These are phyloP conservation scores for Naso thynnoides DNA, from an alignment of 2,797 vertebrate species.

Conservation along the genomic window DNA sequence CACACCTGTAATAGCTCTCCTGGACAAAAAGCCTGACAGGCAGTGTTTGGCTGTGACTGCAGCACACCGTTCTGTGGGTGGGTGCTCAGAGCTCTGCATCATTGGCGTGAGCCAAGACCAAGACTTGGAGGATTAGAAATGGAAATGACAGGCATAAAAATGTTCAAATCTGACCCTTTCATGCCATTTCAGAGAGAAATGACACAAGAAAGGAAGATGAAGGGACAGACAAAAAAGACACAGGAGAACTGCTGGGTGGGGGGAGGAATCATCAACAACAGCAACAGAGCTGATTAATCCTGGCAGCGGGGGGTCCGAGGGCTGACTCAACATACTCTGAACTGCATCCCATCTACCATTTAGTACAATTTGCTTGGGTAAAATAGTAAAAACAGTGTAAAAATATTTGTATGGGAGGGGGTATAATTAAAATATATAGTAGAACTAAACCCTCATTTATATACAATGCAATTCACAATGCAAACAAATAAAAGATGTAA, in stretches of 20 bases:
- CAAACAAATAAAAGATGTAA: neutral
- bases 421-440: constrained; percentile 23
- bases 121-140: constrained; percentile 68
- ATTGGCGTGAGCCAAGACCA: constrained; percentile 56
- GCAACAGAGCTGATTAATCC: constrained; percentile 60
- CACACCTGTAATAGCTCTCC: constrained; percentile 36
- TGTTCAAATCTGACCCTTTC: constrained; percentile 66
- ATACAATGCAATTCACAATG: constrained; percentile 5
- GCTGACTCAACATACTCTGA: constrained; percentile 58
- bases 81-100: constrained; percentile 42
- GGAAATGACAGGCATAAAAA: constrained; percentile 66
- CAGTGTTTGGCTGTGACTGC: constrained; percentile 46
- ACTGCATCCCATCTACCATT: constrained; percentile 48
- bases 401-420: constrained; percentile 14
- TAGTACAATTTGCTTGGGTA: constrained; percentile 42
- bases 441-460: constrained; percentile 26
- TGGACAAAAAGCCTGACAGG: constrained; percentile 43
- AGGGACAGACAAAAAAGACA: constrained; percentile 24
- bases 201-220: constrained; percentile 29
- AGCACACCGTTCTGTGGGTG: constrained; percentile 52
- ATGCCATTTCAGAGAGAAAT: constrained; percentile 58
- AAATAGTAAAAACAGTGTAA: constrained; percentile 22
- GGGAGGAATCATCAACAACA: constrained; percentile 43
- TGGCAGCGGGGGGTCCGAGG: constrained; percentile 46
- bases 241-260: constrained; percentile 22